Evolutionary conservation across 2,797 vertebrate species (phyloP), one percentile per base, ranked within the genome.

Genomic region (Gymnoscopelus microlampas): DNA sequence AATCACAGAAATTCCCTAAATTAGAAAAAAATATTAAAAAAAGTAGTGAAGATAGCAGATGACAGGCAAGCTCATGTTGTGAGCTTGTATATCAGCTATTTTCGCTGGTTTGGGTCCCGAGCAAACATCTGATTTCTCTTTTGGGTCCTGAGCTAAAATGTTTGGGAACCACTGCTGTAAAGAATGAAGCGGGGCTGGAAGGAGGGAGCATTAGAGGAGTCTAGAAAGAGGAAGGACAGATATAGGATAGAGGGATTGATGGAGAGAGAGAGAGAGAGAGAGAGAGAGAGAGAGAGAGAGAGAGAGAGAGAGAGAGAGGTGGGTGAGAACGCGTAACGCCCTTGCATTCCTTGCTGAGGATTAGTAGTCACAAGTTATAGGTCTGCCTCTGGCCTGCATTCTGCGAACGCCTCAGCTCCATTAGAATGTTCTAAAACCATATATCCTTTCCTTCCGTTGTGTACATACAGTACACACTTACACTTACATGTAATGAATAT

Each of bases 311-410:
- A 60, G 68, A 49, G 54, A 9, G n/a, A n/a, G 64, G 13, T 51
- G 11, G 19, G 14, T 13, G 44, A 53, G 26, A 29, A 14, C 14
- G 19, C n/a, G 39, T 48, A 63, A 65, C 66, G 66, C 51, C 61
- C 60, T 72, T 26, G 70, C 82, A 78, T 87, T 90, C 88, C 82
- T 76, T 76, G 67, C 78, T 80, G 78, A 83, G 86, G 90, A 93
- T 93, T 92, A 90, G 76, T 68, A 80, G 89, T 91, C 91, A 92
- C 87, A 88, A 90, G 90, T 85, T 89, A 60, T 77, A 35, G n/a
- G 76, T 49, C 71, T 65, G 73, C 53, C 77, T 66, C 79, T 29
- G 63, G 67, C 68, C 73, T 78, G 78, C 71, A 71, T 72, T 70
- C 61, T 60, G 39, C 1, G 55, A 72, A 73, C 56, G 62, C 68